phyloP scores from a whole-genome alignment of 2,888 invertebrate species.

The Oxyteleia sp. region DNA sequence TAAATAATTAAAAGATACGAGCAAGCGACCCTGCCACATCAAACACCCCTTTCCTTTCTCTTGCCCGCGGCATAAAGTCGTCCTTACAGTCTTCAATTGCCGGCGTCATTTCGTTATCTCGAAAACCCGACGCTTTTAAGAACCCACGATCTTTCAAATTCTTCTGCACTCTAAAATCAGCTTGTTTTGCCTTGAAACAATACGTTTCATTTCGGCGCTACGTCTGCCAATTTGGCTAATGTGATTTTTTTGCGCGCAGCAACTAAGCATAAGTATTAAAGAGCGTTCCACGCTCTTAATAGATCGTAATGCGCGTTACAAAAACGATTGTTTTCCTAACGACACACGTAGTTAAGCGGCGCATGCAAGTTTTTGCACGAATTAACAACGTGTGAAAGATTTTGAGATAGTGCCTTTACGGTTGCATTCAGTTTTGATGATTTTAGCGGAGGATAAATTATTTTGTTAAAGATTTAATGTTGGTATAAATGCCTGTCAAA shows the following conservation, averaged over 20 bases:
- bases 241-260: conserved; percentile 24
- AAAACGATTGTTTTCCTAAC: too few species aligned
- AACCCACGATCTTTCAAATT: conserved; percentile 62
- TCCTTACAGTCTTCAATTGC: conserved; percentile 64
- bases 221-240: conserved; percentile 47
- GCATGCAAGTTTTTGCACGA: background rate
- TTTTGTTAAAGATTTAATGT: too few species aligned
- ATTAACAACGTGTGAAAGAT: background rate
- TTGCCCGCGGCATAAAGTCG: conserved; percentile 50
- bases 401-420: too few species aligned
- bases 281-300: background rate
- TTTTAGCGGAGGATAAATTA: too few species aligned
- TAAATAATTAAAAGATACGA: conserved; percentile 86
- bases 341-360: background rate
- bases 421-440: too few species aligned
- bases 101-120: conserved; percentile 60
- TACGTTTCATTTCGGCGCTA: conserved; percentile 48
- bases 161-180: conserved; percentile 56
- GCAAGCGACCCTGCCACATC: conserved; percentile 75
- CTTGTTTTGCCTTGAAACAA: conserved; percentile 52
- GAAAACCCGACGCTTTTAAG: conserved; percentile 62
- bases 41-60: conserved; percentile 68
- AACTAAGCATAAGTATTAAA: conserved; percentile 29
- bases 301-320: conserved; percentile 34
- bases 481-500: too few species aligned